phyloP scores from a whole-genome alignment of 2,888 invertebrate genomes.

The Anthrax anthrax region DNA sequence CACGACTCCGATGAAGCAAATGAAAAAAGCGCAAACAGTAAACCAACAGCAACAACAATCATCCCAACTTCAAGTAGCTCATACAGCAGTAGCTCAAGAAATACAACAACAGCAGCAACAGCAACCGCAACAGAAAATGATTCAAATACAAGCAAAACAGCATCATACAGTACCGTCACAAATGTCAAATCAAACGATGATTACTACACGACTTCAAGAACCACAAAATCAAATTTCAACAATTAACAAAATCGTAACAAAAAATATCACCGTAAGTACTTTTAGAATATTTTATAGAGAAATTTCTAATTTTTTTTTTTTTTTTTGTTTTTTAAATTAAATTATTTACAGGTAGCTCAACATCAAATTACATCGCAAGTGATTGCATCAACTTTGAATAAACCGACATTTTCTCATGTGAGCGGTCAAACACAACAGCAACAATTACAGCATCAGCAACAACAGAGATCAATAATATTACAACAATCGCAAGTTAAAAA shows the following conservation, averaged over 20 bases:
- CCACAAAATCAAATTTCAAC: slow-evolving; percentile 6
- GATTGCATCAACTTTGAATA: slow-evolving; percentile 7
- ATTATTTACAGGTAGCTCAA: not conserved
- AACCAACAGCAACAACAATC: slow-evolving; percentile 2
- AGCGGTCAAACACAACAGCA: slow-evolving; percentile 8
- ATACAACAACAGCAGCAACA: slow-evolving; percentile 10
- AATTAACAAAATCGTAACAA: slow-evolving; percentile 1
- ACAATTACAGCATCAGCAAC: slow-evolving; percentile 13
- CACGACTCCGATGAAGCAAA: not conserved
- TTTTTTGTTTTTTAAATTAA: not conserved
- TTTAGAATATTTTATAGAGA: no score
- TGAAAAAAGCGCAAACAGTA: slow-evolving; percentile 1
- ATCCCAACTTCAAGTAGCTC: not conserved
- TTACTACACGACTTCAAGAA: not conserved
- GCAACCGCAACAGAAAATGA: slow-evolving; percentile 11
- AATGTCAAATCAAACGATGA: not conserved
- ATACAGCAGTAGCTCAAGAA: not conserved
- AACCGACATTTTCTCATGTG: slow-evolving; percentile 8
- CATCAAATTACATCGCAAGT: slow-evolving; percentile 8
- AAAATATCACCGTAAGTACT: not conserved
- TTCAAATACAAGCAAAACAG: slow-evolving; percentile 6
- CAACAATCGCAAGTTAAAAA: not conserved
- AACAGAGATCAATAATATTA: slow-evolving; percentile 5
- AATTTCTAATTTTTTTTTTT: not conserved
- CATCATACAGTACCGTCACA: not conserved